A percentile compares a stretch with the other conserved stretches of the same genome.
phyloP scores from a whole-genome alignment of 2,797 vertebrate species.

The Chelonia mydas region DNA sequence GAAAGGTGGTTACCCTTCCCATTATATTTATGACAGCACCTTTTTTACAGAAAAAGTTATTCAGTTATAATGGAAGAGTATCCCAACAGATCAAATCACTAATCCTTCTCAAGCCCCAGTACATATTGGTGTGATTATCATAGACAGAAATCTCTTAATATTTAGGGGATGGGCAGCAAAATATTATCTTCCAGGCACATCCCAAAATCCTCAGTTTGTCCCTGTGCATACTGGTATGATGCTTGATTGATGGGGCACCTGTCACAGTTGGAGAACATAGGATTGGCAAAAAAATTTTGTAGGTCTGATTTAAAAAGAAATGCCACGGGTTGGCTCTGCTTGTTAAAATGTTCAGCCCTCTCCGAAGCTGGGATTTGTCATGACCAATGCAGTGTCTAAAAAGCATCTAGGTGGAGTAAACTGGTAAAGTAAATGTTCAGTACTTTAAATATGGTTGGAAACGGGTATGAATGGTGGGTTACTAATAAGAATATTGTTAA shows the following conservation, averaged over 20 bases:
- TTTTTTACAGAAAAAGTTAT: neutral
- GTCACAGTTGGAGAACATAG: neutral
- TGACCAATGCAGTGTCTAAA: neutral
- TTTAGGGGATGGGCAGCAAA: neutral
- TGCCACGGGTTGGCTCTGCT: neutral
- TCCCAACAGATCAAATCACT: neutral
- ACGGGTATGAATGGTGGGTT: rapidly evolving
- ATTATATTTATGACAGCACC: no score
- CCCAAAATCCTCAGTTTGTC: neutral
- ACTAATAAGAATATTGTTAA: neutral
- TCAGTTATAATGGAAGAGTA: neutral
- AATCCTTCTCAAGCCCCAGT: neutral
- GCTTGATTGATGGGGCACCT: no score
- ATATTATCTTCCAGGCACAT: neutral
- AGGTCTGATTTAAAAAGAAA: neutral
- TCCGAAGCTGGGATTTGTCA: neutral
- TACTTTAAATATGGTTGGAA: neutral
- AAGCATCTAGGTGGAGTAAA: neutral
- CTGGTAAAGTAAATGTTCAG: neutral
- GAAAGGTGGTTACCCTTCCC: no score
- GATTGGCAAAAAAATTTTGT: neutral
- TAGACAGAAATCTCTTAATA: neutral
- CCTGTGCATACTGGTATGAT: neutral
- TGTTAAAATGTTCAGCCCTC: neutral
- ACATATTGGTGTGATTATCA: neutral